Conservation (phyloP, 2,113 vertebrate species). For the Craseonycteris thonglongyai region DNA sequence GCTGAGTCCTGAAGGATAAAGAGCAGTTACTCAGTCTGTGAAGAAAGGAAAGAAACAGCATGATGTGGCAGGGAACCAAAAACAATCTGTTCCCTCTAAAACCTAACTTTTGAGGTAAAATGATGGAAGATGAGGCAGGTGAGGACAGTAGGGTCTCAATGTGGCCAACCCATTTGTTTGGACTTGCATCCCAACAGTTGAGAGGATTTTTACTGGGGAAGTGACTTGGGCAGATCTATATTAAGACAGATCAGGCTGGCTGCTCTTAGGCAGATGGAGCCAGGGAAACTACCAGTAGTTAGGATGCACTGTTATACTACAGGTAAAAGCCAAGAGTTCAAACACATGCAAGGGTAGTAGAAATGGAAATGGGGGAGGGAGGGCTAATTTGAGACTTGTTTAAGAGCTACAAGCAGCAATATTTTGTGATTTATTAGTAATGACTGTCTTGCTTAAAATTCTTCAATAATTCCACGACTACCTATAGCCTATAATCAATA, state of each 20-base stretch:
- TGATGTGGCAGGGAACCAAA: not conserved
- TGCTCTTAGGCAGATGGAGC: not conserved
- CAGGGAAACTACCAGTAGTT: not conserved
- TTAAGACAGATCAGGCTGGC: not conserved
- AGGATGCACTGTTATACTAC: not conserved
- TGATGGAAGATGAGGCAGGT: not conserved
- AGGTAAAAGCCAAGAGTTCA: not conserved
- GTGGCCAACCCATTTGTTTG: not conserved
- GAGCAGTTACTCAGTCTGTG: not conserved
- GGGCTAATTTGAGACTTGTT: not conserved
- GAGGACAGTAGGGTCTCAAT: not conserved
- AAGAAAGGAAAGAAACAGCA: not conserved
- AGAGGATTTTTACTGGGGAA: not conserved
- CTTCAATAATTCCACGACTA: not conserved
- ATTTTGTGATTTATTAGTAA: not conserved
- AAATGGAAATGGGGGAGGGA: not conserved
- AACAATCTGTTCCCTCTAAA: not conserved
- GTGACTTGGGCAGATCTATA: not conserved
- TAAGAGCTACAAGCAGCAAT: not conserved
- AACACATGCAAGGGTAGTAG: not conserved
- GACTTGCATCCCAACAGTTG: not conserved
- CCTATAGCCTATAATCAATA: not conserved
- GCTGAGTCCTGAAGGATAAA: not conserved
- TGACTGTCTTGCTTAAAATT: slow-evolving; percentile 18
- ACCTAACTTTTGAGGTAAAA: not conserved